Evolutionary conservation across 2,113 vertebrate species (phyloP), one percentile per base, ranked within the genome.

Genomic region (Chaenogobius annularis): DNA sequence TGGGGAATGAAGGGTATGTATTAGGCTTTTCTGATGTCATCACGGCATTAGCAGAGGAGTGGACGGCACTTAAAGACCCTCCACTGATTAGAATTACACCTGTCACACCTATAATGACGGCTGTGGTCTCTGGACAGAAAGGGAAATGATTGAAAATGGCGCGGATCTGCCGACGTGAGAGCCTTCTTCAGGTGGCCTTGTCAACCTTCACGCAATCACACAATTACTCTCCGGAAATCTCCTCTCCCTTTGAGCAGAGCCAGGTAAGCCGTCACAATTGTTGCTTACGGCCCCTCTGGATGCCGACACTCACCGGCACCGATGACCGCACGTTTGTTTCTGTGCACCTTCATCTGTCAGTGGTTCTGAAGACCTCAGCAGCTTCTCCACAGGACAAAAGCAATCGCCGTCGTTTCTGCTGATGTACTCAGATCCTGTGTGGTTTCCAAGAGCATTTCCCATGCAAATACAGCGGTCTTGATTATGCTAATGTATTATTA

Each of bases 401-500:
- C 11, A 63, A 72, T 50, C 7, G 12, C 69, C 69, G 67, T 50
- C 50, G 59, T 55, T 72, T 78, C 55, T 52, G 82, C 83, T 84
- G 78, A 83, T 67, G 66, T 23, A 7, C 8, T 22, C 64, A 55
- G 66, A 73, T 75, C 71, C 81, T 70, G 17, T 1, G 43, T 69
- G 84, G 61, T 81, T 88, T 75, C 70, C 67, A 23, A 62, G 68
- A 80, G 75, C 74, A 83, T 73, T 76, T 72, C 77, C 68, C 79
- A 89, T 91, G 89, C 86, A 91, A 90, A 91, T 90, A 52, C 17
- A 63, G 47, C 54, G 55, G 65, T 71, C 80, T 82, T 90, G 85
- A 92, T 91, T 91, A 92, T 93, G 90, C 83, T 73, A 92, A 91
- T 91, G 72, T 79, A 87, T 87, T 64, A 90, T 87, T 87, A 93